Evolutionary conservation across 2,113 vertebrate genomes (phyloP).

Genomic region (Melanocharis versteri): DNA sequence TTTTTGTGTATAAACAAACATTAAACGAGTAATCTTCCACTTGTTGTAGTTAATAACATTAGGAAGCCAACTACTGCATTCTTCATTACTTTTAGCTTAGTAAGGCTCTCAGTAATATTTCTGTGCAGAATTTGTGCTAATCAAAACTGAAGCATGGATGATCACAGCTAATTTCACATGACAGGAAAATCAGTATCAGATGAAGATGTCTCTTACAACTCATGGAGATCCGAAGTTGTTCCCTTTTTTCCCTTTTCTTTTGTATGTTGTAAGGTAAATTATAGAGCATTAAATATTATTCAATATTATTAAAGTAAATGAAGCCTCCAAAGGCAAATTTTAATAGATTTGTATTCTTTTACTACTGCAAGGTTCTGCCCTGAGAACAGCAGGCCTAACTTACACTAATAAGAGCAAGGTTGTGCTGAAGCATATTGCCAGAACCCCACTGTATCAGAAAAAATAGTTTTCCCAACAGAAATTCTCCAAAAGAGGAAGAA

Average conservation of each 20-base stretch:
- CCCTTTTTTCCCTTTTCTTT: background rate
- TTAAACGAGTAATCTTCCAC: background rate
- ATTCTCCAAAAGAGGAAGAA: background rate
- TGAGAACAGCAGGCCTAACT: background rate
- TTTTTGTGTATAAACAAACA: background rate
- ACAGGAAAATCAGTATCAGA: background rate
- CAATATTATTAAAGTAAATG: background rate
- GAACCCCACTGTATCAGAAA: background rate
- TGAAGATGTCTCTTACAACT: background rate
- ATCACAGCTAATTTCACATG: background rate
- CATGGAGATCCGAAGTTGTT: background rate
- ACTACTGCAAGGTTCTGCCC: background rate
- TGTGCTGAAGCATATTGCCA: background rate
- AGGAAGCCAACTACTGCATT: background rate
- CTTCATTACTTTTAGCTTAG: background rate
- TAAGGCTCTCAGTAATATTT: background rate
- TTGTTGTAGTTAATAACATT: background rate
- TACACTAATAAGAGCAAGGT: background rate
- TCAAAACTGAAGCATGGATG: background rate
- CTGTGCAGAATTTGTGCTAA: background rate
- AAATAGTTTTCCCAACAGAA: background rate
- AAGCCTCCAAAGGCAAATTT: background rate
- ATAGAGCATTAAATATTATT: background rate
- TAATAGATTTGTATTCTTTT: background rate
- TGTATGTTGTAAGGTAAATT: background rate